These are phyloP conservation scores for Silurus meridionalis DNA, from an alignment of 2,113 vertebrate species.

Conservation along the genomic window DNA sequence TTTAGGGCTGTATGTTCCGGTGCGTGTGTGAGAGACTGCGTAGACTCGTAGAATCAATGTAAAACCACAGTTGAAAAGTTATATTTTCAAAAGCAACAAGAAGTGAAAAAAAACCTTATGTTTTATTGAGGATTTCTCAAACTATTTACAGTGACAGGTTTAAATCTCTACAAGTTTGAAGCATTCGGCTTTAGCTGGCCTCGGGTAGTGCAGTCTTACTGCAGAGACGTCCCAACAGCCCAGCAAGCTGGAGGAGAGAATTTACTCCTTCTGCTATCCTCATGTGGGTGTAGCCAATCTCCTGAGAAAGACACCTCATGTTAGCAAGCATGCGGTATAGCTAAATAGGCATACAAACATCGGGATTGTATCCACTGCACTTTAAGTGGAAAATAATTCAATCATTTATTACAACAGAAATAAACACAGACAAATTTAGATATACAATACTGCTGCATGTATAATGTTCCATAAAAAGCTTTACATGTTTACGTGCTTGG, in stretches of 20 bases:
- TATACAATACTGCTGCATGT: neutral
- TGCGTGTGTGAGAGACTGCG: neutral
- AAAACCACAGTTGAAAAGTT: neutral
- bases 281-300: conserved; percentile 96
- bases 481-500: neutral
- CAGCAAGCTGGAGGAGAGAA: conserved; percentile 93
- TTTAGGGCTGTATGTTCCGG: neutral
- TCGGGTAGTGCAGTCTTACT: conserved; percentile 81
- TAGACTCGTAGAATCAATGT: neutral
- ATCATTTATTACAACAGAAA: neutral
- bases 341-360: neutral
- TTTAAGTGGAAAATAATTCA: neutral
- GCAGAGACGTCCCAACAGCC: conserved; percentile 88
- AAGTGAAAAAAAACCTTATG: neutral
- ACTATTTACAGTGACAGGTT: conserved; percentile 29
- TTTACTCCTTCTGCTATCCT: conserved; percentile 89
- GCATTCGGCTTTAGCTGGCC: conserved; percentile 71
- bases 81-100: neutral
- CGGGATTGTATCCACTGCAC: neutral
- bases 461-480: neutral
- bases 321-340: neutral
- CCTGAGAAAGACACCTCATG: conserved; percentile 69
- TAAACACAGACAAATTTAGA: neutral
- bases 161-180: neutral
- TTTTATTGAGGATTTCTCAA: conserved; percentile 7